phyloP scores from a whole-genome alignment of 2,797 vertebrate species.

The Cygnus olor region DNA sequence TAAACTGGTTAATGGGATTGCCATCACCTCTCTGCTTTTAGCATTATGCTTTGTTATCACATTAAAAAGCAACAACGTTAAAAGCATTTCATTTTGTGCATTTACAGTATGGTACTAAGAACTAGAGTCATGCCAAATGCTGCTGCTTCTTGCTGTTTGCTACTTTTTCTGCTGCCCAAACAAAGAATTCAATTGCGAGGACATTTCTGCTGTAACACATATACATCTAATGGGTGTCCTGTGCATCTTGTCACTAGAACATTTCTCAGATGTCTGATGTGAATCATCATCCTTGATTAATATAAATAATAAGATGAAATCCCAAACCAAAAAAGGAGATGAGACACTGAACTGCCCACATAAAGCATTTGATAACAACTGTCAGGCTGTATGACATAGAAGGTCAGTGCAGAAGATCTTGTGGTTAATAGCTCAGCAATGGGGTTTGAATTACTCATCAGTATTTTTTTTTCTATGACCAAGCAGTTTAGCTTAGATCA shows the following conservation, averaged over 20 bases:
- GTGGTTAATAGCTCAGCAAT: neutral
- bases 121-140: constrained; percentile 22
- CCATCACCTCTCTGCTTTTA: neutral
- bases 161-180: constrained; percentile 42
- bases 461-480: neutral
- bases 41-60: neutral
- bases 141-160: neutral
- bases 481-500: neutral
- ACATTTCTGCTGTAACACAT: constrained; percentile 24
- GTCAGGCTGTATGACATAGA: neutral
- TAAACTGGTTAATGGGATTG: neutral
- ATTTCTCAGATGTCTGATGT: constrained; percentile 40
- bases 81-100: neutral
- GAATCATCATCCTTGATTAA: constrained; percentile 41
- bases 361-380: neutral
- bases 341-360: constrained; percentile 46
- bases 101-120: constrained; percentile 35
- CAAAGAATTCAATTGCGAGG: constrained; percentile 31
- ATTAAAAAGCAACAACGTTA: neutral
- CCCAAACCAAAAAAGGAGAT: constrained; percentile 58
- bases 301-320: constrained; percentile 33
- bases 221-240: constrained; percentile 18
- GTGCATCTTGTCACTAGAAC: constrained; percentile 34
- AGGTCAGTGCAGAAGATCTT: neutral
- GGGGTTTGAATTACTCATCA: constrained; percentile 33